Conservation (phyloP, 2,888 invertebrate species). For the Embidobia sp. region DNA sequence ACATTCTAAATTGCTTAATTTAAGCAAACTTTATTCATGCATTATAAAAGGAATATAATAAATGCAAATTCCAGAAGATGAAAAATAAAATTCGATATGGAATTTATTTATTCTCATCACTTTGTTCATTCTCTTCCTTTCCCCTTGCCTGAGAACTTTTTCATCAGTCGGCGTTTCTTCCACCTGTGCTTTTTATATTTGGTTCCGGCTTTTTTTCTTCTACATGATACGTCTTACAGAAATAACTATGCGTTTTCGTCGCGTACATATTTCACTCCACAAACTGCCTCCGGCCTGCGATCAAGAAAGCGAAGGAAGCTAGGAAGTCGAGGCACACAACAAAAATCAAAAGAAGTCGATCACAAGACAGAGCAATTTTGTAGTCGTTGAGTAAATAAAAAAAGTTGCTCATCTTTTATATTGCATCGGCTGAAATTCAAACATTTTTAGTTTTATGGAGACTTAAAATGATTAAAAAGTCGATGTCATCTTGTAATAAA, state of each 20-base stretch:
- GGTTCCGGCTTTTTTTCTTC: slow-evolving; percentile 38
- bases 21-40: no score
- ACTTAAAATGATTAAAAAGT: slow-evolving; percentile 48
- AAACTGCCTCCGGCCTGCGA: slow-evolving; percentile 69
- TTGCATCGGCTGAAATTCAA: slow-evolving; percentile 50
- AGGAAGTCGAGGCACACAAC: slow-evolving; percentile 55
- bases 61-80: no score
- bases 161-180: slow-evolving; percentile 31
- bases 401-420: slow-evolving; percentile 52
- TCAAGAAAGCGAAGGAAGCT: slow-evolving; percentile 62
- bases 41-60: no score
- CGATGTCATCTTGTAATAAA: no score
- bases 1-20: no score
- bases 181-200: slow-evolving; percentile 36
- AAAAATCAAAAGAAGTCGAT: slow-evolving; percentile 65
- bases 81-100: no score
- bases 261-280: slow-evolving; percentile 71
- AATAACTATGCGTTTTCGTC: slow-evolving; percentile 67
- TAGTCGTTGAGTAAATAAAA: slow-evolving; percentile 61
- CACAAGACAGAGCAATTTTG: slow-evolving; percentile 55
- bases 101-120: slow-evolving; percentile 6
- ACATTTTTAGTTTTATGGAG: slow-evolving; percentile 40
- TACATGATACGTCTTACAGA: slow-evolving; percentile 65
- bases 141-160: background rate
- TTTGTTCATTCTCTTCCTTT: slow-evolving; percentile 1